phyloP scores from a whole-genome alignment of 2,888 invertebrate genomes.

The Protonemura montana region DNA sequence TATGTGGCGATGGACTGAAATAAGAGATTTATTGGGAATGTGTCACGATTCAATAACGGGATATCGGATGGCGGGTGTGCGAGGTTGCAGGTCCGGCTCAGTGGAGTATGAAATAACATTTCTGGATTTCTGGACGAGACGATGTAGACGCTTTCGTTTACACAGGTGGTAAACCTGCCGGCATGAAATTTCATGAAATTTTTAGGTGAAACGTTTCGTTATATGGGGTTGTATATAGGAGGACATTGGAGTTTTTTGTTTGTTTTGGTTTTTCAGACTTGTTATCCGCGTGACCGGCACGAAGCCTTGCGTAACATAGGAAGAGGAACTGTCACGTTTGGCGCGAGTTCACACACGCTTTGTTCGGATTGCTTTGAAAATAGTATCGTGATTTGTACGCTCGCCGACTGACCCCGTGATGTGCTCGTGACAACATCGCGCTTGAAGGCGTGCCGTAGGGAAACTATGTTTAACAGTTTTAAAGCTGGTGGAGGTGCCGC shows the following conservation, averaged over 20 bases:
- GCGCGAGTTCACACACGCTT: not conserved
- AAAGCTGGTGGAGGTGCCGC: too few relatives aligned
- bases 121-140: not conserved
- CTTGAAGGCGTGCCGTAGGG: too few relatives aligned
- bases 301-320: not conserved
- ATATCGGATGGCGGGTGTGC: not conserved
- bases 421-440: too few relatives aligned
- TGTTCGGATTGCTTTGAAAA: not conserved
- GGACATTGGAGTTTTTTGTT: not conserved
- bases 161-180: not conserved
- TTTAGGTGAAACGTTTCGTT: not conserved
- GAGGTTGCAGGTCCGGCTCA: not conserved
- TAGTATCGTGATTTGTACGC: not conserved
- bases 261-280: not conserved
- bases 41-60: not conserved
- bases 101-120: not conserved
- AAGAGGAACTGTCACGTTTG: not conserved
- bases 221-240: too few relatives aligned
- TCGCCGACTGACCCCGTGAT: not conserved
- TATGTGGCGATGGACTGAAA: not conserved
- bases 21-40: not conserved
- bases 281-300: not conserved
- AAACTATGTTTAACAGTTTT: too few relatives aligned
- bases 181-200: conserved; percentile 12
- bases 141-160: not conserved